These are phyloP conservation scores for Hylaea fasciaria DNA, from an alignment of 2,888 invertebrate genomes.

Conservation along the genomic window DNA sequence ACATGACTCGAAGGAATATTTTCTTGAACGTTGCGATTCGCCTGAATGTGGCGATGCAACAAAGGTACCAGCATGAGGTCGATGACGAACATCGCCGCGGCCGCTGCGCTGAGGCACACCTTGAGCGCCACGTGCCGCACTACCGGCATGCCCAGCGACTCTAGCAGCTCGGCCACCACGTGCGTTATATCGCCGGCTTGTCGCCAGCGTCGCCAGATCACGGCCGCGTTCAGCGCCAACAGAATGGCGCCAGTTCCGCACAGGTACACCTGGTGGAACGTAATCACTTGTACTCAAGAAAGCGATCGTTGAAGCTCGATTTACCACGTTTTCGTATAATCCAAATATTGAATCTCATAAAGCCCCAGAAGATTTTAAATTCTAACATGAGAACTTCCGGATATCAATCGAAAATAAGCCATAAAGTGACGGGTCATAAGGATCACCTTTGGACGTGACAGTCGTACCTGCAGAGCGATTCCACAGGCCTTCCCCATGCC, in stretches of 20 bases:
- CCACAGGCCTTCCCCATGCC: slow-evolving; percentile 45
- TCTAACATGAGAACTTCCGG: no score
- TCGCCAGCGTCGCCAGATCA: slow-evolving; percentile 61
- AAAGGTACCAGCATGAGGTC: slow-evolving; percentile 41
- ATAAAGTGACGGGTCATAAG: no score
- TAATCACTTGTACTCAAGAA: background rate
- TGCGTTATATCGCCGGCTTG: slow-evolving; percentile 56
- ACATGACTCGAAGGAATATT: no score
- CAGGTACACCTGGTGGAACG: slow-evolving; percentile 55
- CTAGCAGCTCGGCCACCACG: slow-evolving; percentile 63
- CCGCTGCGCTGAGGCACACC: slow-evolving; percentile 50
- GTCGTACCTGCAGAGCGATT: slow-evolving; percentile 57
- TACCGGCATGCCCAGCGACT: slow-evolving; percentile 58
- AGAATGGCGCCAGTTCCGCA: slow-evolving; percentile 55
- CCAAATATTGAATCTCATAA: no score
- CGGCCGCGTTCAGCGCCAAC: slow-evolving; percentile 58
- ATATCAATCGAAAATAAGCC: no score
- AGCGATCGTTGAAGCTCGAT: background rate
- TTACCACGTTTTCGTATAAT: background rate
- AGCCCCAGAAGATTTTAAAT: no score
- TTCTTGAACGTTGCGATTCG: no score
- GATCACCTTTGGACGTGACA: background rate
- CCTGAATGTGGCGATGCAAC: background rate
- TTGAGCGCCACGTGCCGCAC: slow-evolving; percentile 59
- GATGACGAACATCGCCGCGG: slow-evolving; percentile 46